Base-by-base conservation (phyloP, 1,140 invertebrate genomes). In the Atta colombica region DNA sequence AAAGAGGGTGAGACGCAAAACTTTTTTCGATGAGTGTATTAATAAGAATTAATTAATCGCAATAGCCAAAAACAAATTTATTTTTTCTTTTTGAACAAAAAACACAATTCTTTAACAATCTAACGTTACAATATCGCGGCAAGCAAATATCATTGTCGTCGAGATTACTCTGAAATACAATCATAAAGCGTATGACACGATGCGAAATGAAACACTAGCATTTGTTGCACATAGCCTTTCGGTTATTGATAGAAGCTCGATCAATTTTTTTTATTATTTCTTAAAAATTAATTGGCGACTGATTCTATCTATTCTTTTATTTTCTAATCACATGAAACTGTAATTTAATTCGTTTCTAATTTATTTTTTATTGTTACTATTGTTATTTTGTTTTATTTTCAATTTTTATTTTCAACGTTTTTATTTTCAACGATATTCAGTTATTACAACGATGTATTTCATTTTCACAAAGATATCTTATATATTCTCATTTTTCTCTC, bases 221-320 rank as follows among this genome's bases (percentile, higher is more conserved):
- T 74, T 82, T 49, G 18, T 14, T 74, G 53, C 18, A 82, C 21
- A 12, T 72, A 72, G 78, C 53, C 78, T 82, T 35, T 61, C 7
- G 1, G n/a, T 61, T 16, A 74, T 51, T 39, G 39, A 75, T 35
- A 74, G 39, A 75, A 84, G 63, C 39, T 84, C 25, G 0, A 61
- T 75, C n/a, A n/a, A 63, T 74, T 82, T 60, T 84, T 84, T 84
- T 61, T 55, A 84, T 75, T 84, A 75, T 60, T 61, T 14, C 31
- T 51, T 61, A 28, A 49, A 75, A 84, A 49, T 63, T 61, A 31
- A 39, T 75, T 51, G 60, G 1, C 2, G 14, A 12, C 25, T 61
- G 28, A 75, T 49, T 71, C 31, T n/a, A 14, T 35, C 18, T 51
- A 18, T 51, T 3, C 3, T 74, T 60, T 51, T 60, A 60, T 49